A percentile compares a stretch with the other conserved stretches of the same genome.
phyloP scores from a whole-genome alignment of 2,113 vertebrate genomes.

The Dipodomys ordii region DNA sequence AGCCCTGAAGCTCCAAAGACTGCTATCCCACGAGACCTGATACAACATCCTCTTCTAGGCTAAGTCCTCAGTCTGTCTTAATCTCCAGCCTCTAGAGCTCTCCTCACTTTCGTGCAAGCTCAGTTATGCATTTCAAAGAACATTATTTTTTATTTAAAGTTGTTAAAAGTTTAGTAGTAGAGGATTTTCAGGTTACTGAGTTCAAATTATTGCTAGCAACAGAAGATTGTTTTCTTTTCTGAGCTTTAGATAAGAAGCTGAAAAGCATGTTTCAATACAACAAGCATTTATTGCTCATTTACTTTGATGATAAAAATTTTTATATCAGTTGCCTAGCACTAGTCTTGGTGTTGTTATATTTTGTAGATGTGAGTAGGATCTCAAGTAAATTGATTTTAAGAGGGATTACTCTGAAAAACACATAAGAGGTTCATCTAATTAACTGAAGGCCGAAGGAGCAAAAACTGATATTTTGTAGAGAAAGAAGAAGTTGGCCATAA shows the following conservation, averaged over 20 bases:
- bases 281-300: slow-evolving; percentile 35
- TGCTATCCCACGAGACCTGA: slow-evolving; percentile 3
- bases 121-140: slow-evolving; percentile 2
- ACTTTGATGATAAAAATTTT: slow-evolving; percentile 35
- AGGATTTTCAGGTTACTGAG: slow-evolving; percentile 46
- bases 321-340: not conserved
- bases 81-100: not conserved
- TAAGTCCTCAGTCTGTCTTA: slow-evolving; percentile 16
- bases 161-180: slow-evolving; percentile 26
- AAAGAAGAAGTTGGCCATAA: not conserved
- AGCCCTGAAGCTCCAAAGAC: not conserved
- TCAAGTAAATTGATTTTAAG: slow-evolving; percentile 14
- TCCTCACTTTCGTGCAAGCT: not conserved
- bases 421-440: not conserved
- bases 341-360: slow-evolving; percentile 1
- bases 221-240: slow-evolving; percentile 1
- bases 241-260: slow-evolving; percentile 15
- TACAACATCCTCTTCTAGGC: not conserved
- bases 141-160: slow-evolving; percentile 27
- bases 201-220: slow-evolving; percentile 47
- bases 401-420: not conserved
- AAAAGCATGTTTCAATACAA: not conserved
- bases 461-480: not conserved
- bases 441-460: slow-evolving; percentile 16
- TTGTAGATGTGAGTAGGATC: slow-evolving; percentile 3